phyloP scores from a whole-genome alignment of 2,888 invertebrate genomes.

The Agelastica alni region DNA sequence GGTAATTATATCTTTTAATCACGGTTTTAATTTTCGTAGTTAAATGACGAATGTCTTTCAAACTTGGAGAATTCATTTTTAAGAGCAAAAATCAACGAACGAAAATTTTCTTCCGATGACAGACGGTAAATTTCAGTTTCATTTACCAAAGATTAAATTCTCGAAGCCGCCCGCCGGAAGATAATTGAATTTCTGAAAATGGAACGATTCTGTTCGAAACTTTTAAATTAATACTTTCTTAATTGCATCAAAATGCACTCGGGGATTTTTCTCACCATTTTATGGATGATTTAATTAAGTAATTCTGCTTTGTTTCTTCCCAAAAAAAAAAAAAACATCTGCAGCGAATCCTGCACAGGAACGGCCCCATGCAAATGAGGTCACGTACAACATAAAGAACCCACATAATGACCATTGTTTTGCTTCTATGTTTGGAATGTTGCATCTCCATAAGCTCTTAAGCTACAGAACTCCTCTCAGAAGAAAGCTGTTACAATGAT shows the following conservation, averaged over 20 bases:
- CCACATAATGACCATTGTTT: too few relatives aligned
- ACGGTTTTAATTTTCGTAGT: too few relatives aligned
- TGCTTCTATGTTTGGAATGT: too few relatives aligned
- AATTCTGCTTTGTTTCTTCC: slow-evolving; percentile 21
- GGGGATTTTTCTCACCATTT: slow-evolving; percentile 24
- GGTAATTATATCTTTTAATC: too few relatives aligned
- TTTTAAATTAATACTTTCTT: slow-evolving; percentile 44
- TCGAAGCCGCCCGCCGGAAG: slow-evolving; percentile 1
- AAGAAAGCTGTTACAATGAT: too few relatives aligned
- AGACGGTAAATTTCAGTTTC: slow-evolving; percentile 42
- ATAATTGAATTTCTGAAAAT: slow-evolving; percentile 35
- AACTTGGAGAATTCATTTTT: too few relatives aligned
- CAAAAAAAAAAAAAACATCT: background rate
- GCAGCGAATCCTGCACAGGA: background rate
- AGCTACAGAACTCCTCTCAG: too few relatives aligned
- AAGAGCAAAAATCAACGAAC: too few relatives aligned
- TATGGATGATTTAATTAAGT: slow-evolving; percentile 30
- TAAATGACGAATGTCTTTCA: too few relatives aligned
- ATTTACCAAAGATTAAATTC: slow-evolving; percentile 40
- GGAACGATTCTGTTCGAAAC: slow-evolving; percentile 36
- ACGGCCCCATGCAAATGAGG: too few relatives aligned
- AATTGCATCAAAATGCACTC: slow-evolving; percentile 36
- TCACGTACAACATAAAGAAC: too few relatives aligned
- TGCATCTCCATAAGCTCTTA: too few relatives aligned
- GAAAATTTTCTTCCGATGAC: slow-evolving; percentile 34